Evolutionary conservation across 2,797 vertebrate genomes (phyloP), one percentile per base, ranked within the genome.

Genomic region (Ispidina picta): DNA sequence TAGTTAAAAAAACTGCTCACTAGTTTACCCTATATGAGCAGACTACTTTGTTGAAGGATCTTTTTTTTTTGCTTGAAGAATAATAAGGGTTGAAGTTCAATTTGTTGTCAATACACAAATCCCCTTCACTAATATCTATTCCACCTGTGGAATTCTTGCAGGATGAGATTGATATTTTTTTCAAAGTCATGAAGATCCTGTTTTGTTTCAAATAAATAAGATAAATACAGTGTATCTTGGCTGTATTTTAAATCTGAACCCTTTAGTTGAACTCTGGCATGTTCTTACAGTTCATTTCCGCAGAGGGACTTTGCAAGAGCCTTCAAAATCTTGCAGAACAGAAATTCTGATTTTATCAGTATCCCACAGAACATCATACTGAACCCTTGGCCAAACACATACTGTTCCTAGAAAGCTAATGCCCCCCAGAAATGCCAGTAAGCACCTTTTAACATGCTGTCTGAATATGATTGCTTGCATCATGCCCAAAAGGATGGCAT

Each of bases 321-420:
- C 23, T 37, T 35, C 55, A 31, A 23, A 73, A 29, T 39, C 26
- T 7, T n/a, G 33, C 8, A 19, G 86, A 37, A 14, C 13, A 44
- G 72, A 41, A 90, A 77, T 56, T 26, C 26, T 21, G 17, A 19
- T 33, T 52, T 17, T 13, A 52, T 7, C 31, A 26, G 29, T 29
- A 33, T 3, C 46, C 6, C 46, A 18, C 0, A 23, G 21, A 39
- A 2, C 3, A 1, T 31, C 10, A 9, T 23, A 3, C 1, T 11
- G 56, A 69, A 68, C 25, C 12, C 16, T 76, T 49, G 31, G 8
- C 49, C 56, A 37, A 23, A 43, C 2, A 25, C 0, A 2, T 8
- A 31, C 22, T 33, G 3, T 10, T 70, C 21, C 33, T 52, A 63
- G 54, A 73, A 26, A 43, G 26, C 25, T 3, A 29, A 15, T 12